Conservation (phyloP, 2,888 invertebrate genomes). For the Pseudococcus longispinus region DNA sequence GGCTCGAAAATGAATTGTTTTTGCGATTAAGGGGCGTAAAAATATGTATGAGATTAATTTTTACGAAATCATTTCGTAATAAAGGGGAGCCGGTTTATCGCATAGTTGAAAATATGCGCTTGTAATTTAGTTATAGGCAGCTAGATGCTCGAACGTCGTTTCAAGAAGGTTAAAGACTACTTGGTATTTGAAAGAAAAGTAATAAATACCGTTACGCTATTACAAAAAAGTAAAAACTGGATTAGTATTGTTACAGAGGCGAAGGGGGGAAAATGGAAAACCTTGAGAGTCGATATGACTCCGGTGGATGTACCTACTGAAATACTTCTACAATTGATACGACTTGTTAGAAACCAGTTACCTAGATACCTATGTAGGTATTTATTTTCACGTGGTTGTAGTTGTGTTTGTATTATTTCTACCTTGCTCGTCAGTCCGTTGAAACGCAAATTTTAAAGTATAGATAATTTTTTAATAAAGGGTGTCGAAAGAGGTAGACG, state of each 20-base stretch:
- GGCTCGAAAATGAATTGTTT: not conserved
- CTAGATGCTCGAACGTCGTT: not conserved
- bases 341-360: not conserved
- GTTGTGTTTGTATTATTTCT: not conserved
- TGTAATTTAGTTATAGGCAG: not conserved
- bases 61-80: not conserved
- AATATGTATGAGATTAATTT: not conserved
- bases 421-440: not conserved
- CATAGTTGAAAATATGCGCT: not conserved
- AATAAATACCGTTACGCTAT: not conserved
- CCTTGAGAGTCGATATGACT: not conserved
- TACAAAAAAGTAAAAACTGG: not conserved
- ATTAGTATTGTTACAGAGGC: not conserved
- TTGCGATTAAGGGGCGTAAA: not conserved
- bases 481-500: not conserved
- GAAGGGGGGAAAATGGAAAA: not conserved
- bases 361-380: too few species aligned
- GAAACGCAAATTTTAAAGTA: not conserved
- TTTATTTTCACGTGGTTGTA: not conserved
- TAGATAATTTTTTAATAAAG: not conserved
- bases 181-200: not conserved
- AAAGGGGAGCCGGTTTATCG: not conserved
- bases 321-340: not conserved
- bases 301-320: not conserved
- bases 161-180: not conserved